Percentiles rank a stretch among this genome's conserved stretches.
These are phyloP conservation scores for Platygyra sinensis DNA, from an alignment of 64 coral and sea anemone species.

Conservation along the genomic window DNA sequence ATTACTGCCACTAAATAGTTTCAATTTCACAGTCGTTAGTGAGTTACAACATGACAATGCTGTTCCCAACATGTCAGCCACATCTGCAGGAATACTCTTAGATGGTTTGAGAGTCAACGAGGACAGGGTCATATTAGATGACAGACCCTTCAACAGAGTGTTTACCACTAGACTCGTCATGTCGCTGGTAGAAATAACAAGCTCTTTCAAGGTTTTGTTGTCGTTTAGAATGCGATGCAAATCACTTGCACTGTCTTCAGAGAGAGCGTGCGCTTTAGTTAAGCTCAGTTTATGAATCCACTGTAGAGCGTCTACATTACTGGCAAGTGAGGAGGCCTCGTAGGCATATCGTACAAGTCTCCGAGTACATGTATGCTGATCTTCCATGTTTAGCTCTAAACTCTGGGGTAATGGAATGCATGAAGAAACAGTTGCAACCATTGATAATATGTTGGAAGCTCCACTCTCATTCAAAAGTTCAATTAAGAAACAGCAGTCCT, in stretches of 20 bases:
- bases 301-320: too few relatives aligned
- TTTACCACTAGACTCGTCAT: background rate
- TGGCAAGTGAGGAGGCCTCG: background rate
- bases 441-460: background rate
- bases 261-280: too few relatives aligned
- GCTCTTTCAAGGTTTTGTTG: background rate
- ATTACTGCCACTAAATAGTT: background rate
- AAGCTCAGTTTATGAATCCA: too few relatives aligned
- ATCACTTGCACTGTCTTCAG: background rate
- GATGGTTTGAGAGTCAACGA: too few relatives aligned
- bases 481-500: background rate
- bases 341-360: background rate
- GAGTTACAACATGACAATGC: background rate
- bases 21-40: background rate
- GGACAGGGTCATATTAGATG: too few relatives aligned
- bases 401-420: background rate
- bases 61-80: too few relatives aligned
- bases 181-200: background rate
- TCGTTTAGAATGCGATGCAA: background rate
- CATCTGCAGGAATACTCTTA: too few relatives aligned
- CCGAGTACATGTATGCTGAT: background rate
- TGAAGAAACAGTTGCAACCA: background rate
- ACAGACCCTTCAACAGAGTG: background rate
- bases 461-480: background rate
- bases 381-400: background rate